Evolutionary conservation across 2,888 invertebrate genomes (phyloP), one percentile per base, ranked within the genome.

Genomic region (Hermaeophaga mercurialis): DNA sequence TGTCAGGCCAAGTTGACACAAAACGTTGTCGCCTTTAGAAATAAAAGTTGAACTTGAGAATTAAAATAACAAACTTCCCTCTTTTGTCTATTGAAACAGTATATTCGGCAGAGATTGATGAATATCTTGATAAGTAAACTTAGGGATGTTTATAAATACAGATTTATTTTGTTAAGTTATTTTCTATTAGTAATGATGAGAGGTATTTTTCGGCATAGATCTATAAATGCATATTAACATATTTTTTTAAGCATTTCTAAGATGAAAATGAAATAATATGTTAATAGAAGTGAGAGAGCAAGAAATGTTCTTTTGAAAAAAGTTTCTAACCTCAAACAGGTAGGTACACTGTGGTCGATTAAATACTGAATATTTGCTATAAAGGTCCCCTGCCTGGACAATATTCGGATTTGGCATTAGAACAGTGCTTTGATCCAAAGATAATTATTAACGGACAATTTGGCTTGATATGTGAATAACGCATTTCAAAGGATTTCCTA

Each of bases 11-110:
- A 47, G 56, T 52, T 56, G 56, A 52, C 48, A 54, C 57, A 17
- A 46, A 41, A 24, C 50, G 54, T 58, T 58, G 54, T 54, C 58
- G 54, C 54, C 46, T 54, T 46, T 38, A 18, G 45, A 59, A 55
- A 59, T 59, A 44, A 59, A 52, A 41, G 55, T 34, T 36, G 36
- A 45, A 44, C 41, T 58, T 38, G 31, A 31, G 52, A 56, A 60
- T 60, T 60, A 58, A 60, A 60, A 60, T 60, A 60, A 60, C 60
- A 60, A 52, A 58, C 52, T 57, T 52, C 54, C 48, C 60, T 55
- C 52, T 46, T 46, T 47, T 58, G 60, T 60, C 55, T 50, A 57
- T 60, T 55, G 47, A 19, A 31, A 45, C 28, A 54, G 54, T 41
- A 55, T 6, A 5, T 47, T 49, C 39, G 47, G 57, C 54, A 50